These are phyloP conservation scores for Elephantulus edwardii DNA, from an alignment of 2,113 vertebrate genomes.

Conservation along the genomic window DNA sequence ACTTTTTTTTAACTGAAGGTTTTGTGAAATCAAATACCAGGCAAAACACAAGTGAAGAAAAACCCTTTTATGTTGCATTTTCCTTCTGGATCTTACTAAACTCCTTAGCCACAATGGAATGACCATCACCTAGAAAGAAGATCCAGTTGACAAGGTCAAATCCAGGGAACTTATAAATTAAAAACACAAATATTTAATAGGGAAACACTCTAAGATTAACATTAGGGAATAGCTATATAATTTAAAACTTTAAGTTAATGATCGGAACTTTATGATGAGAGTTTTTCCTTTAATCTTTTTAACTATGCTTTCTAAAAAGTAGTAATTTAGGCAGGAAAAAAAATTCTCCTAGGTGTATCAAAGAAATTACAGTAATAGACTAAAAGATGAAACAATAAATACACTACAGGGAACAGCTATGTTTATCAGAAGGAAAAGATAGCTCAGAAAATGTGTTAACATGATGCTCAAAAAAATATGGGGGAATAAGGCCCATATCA, in stretches of 20 bases:
- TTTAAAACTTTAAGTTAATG: conserved; percentile 24
- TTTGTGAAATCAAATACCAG: conserved; percentile 15
- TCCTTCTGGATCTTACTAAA: conserved; percentile 14
- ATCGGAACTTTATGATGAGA: neutral
- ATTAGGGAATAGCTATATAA: neutral
- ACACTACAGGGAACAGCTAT: neutral
- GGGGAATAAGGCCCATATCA: neutral
- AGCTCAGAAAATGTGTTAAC: conserved; percentile 8
- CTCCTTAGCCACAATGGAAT: conserved; percentile 3
- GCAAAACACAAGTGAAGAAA: conserved; percentile 41
- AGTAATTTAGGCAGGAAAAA: conserved; percentile 23
- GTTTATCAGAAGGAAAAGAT: conserved; percentile 32
- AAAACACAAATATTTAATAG: conserved; percentile 33
- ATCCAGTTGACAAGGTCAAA: conserved; percentile 29
- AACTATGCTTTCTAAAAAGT: neutral
- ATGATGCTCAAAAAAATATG: neutral
- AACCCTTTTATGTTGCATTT: conserved; percentile 3
- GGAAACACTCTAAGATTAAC: neutral
- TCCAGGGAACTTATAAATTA: conserved; percentile 17
- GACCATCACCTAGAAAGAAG: conserved; percentile 15
- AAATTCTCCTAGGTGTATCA: neutral
- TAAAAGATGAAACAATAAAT: conserved; percentile 35
- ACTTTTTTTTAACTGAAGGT: conserved; percentile 16
- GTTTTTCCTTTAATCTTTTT: conserved; percentile 54
- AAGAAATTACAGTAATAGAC: conserved; percentile 20